Evolutionary conservation across 2,113 vertebrate species (phyloP).

Genomic region (Malaclemys terrapin): DNA sequence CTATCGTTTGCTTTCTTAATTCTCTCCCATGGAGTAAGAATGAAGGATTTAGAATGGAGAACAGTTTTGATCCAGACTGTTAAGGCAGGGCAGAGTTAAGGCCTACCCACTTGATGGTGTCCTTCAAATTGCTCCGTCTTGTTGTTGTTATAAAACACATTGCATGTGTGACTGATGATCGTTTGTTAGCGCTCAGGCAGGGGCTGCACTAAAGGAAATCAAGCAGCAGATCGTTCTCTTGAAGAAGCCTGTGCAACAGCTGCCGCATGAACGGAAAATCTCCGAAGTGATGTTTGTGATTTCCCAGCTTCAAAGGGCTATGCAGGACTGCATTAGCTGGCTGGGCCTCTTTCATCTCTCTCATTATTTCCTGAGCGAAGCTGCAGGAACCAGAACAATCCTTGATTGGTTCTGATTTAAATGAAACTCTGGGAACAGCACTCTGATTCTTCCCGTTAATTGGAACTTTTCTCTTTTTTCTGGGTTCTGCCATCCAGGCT

Average conservation of each 20-base stretch:
- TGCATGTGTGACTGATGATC: not conserved
- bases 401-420: constrained; percentile 52
- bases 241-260: not conserved
- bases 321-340: not conserved
- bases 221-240: constrained; percentile 45
- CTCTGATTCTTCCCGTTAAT: constrained; percentile 66
- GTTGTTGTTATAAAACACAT: not conserved
- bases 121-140: not conserved
- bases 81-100: too few relatives aligned
- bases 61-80: not conserved
- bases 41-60: not conserved
- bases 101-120: not conserved
- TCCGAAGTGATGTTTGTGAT: constrained; percentile 14
- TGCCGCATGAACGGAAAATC: not conserved
- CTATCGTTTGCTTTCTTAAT: not conserved
- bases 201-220: not conserved
- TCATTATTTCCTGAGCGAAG: constrained; percentile 67
- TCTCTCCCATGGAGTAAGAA: not conserved
- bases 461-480: constrained; percentile 59
- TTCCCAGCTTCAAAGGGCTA: constrained; percentile 47
- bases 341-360: constrained; percentile 58
- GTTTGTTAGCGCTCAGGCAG: constrained; percentile 19
- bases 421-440: constrained; percentile 58
- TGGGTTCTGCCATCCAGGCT: not conserved
- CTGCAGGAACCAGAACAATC: constrained; percentile 48